A percentile compares a stretch with the other conserved stretches of the same genome.
Evolutionary conservation across 2,888 invertebrate genomes (phyloP).

Genomic region (Stomorhina lunata): DNA sequence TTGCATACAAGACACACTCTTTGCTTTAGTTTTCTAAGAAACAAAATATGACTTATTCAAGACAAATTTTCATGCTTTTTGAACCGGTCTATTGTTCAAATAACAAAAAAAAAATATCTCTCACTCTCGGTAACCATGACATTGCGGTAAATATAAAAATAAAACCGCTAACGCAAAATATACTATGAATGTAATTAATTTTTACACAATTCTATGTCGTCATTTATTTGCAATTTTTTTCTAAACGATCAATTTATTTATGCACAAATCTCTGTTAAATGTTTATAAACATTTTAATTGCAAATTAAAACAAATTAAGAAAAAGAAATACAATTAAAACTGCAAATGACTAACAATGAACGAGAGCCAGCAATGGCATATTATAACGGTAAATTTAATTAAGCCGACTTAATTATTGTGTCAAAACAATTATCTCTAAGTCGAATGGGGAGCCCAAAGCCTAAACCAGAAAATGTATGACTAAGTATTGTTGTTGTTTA

Average conservation of each 20-base stretch:
- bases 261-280: constrained; percentile 1
- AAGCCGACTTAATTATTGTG: constrained; percentile 54
- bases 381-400: constrained; percentile 49
- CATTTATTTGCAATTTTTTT: constrained; percentile 2
- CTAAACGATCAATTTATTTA: not conserved
- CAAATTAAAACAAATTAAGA: constrained; percentile 13
- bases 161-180: not conserved
- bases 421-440: constrained; percentile 49
- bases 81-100: too few species aligned
- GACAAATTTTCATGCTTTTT: too few species aligned
- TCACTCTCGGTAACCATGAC: not conserved
- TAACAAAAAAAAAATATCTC: too few species aligned
- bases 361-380: not conserved
- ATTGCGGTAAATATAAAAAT: constrained; percentile 5
- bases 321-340: constrained; percentile 21
- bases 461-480: not conserved
- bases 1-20: too few species aligned
- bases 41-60: too few species aligned
- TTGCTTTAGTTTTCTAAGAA: too few species aligned
- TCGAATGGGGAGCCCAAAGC: not conserved
- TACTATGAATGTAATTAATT: too few species aligned
- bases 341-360: constrained; percentile 16
- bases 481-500: too few species aligned
- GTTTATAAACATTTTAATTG: constrained; percentile 22
- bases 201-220: constrained; percentile 11